A percentile compares a stretch with the other conserved stretches of the same genome.
phyloP scores from a whole-genome alignment of 2,113 vertebrate species.

The Petroica traversi region DNA sequence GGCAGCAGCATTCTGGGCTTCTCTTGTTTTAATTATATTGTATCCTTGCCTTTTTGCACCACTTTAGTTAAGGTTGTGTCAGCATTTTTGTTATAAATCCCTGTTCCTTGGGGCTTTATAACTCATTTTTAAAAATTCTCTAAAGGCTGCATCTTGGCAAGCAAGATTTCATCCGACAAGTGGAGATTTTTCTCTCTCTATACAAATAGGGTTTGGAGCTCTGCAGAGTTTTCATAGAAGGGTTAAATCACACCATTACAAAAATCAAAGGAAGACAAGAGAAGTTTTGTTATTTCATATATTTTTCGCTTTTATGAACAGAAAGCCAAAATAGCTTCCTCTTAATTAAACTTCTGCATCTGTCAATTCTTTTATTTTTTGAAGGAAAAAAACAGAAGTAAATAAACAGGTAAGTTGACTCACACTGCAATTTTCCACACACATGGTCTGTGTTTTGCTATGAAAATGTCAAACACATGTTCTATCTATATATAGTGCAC shows the following conservation, averaged over 20 bases:
- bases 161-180: background rate
- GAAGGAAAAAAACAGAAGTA: background rate
- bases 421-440: background rate
- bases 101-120: background rate
- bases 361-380: background rate
- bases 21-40: slow-evolving; percentile 56
- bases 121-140: background rate
- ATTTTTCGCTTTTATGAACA: background rate
- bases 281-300: background rate
- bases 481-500: background rate
- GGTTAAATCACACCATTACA: background rate
- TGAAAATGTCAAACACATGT: background rate
- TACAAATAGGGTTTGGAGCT: background rate
- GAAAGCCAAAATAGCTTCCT: background rate
- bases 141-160: background rate
- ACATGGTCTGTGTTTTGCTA: slow-evolving; percentile 4
- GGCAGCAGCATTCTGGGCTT: background rate
- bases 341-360: slow-evolving; percentile 12
- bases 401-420: slow-evolving; percentile 34
- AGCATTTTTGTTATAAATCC: background rate
- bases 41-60: background rate
- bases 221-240: background rate
- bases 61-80: background rate
- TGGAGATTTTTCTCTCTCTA: background rate
- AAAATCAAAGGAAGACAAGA: background rate